Conservation (phyloP, 2,888 invertebrate species). For the Liposcelis brunnea region DNA sequence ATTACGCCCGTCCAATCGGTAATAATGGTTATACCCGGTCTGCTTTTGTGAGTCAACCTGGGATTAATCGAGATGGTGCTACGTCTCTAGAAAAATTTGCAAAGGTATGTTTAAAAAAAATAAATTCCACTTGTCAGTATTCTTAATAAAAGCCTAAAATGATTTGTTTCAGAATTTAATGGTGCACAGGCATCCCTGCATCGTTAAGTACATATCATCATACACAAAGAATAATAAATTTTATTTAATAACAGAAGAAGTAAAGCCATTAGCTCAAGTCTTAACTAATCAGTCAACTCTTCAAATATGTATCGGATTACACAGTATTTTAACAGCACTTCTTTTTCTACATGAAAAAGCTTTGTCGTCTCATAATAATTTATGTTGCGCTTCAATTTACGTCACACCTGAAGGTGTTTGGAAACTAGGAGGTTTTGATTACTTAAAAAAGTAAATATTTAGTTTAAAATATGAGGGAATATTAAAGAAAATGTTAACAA, state of each 20-base stretch:
- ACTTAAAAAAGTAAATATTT: slow-evolving; percentile 29
- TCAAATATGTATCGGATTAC: slow-evolving; percentile 70
- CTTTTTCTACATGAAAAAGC: slow-evolving; percentile 73
- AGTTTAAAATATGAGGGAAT: background rate
- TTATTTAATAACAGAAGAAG: slow-evolving; percentile 66
- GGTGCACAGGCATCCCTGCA: slow-evolving; percentile 72
- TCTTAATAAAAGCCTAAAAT: too few relatives aligned
- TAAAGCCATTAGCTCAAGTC: slow-evolving; percentile 52
- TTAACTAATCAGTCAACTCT: slow-evolving; percentile 48
- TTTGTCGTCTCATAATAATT: slow-evolving; percentile 63
- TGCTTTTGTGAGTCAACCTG: slow-evolving; percentile 46
- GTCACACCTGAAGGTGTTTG: slow-evolving; percentile 69
- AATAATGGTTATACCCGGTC: slow-evolving; percentile 45
- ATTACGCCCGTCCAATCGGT: slow-evolving; percentile 40
- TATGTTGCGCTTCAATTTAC: slow-evolving; percentile 62
- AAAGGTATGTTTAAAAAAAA: too few relatives aligned
- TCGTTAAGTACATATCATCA: slow-evolving; percentile 63
- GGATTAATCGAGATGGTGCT: slow-evolving; percentile 24
- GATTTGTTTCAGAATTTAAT: slow-evolving; percentile 56
- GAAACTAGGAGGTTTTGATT: slow-evolving; percentile 77
- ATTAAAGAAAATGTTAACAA: background rate
- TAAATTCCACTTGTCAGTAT: too few relatives aligned
- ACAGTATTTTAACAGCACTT: slow-evolving; percentile 61
- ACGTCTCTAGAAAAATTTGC: slow-evolving; percentile 59
- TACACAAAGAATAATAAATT: slow-evolving; percentile 61